Conservation (phyloP, 2,888 invertebrate genomes). For the Candidula unifasciata region DNA sequence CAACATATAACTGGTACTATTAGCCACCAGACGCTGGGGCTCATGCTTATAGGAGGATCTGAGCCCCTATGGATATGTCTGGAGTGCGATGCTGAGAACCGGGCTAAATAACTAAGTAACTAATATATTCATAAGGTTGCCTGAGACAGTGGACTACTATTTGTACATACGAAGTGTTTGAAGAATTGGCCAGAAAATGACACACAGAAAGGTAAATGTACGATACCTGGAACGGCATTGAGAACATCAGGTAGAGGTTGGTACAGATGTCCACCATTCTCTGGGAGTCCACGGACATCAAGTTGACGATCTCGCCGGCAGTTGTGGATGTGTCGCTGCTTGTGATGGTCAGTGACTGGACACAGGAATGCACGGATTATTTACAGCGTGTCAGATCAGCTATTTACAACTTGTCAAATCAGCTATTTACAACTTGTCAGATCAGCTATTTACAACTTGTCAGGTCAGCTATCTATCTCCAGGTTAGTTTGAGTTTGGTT, state of each 20-base stretch:
- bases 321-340: constrained; percentile 76
- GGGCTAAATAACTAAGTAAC: no score
- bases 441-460: background rate
- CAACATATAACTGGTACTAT: no score
- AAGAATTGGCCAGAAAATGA: background rate
- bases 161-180: no score
- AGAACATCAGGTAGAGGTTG: constrained; percentile 43
- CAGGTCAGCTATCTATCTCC: background rate
- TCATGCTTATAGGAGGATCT: no score
- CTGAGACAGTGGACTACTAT: no score
- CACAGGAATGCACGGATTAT: background rate
- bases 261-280: constrained; percentile 61
- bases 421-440: background rate
- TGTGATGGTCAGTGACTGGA: constrained; percentile 34
- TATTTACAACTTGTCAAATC: background rate
- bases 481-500: no score
- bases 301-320: constrained; percentile 80
- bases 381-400: background rate
- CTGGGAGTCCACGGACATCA: constrained; percentile 79
- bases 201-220: background rate
- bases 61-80: no score
- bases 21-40: no score
- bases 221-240: constrained; percentile 40
- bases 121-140: no score
- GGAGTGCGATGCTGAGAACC: no score